Evolutionary conservation across 2,888 invertebrate genomes (phyloP).

Genomic region (Caenorhabditis sp.): DNA sequence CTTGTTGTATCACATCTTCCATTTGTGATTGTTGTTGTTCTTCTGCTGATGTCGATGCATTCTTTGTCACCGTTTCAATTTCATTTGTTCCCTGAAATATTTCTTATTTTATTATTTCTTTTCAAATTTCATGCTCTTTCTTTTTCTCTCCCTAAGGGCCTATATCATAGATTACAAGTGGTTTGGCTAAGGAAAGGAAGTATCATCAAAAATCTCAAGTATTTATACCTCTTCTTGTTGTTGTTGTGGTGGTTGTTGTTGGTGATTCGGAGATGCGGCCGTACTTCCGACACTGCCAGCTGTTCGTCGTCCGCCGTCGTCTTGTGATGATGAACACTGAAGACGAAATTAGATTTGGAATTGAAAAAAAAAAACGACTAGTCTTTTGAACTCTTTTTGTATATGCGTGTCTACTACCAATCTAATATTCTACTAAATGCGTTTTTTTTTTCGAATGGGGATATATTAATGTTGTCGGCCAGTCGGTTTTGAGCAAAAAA

Average conservation of each 20-base stretch:
- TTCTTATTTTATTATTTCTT: no score
- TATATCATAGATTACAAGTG: background rate
- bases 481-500: background rate
- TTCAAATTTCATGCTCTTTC: no score
- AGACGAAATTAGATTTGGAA: background rate
- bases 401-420: background rate
- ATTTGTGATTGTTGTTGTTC: no score
- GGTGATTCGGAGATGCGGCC: slow-evolving; percentile 32
- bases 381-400: background rate
- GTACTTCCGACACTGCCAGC: slow-evolving; percentile 23
- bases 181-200: background rate
- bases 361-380: background rate
- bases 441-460: background rate
- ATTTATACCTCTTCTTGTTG: background rate
- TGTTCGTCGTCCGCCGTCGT: slow-evolving; percentile 29
- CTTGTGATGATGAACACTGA: slow-evolving; percentile 36
- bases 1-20: no score
- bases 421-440: background rate
- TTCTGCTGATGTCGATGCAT: no score
- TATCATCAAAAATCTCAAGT: background rate
- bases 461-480: background rate
- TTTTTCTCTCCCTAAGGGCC: no score
- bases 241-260: background rate
- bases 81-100: no score
- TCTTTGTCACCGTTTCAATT: no score